Base-by-base conservation (phyloP, 2,888 invertebrate species). In the Dicranocentrus wangi region DNA sequence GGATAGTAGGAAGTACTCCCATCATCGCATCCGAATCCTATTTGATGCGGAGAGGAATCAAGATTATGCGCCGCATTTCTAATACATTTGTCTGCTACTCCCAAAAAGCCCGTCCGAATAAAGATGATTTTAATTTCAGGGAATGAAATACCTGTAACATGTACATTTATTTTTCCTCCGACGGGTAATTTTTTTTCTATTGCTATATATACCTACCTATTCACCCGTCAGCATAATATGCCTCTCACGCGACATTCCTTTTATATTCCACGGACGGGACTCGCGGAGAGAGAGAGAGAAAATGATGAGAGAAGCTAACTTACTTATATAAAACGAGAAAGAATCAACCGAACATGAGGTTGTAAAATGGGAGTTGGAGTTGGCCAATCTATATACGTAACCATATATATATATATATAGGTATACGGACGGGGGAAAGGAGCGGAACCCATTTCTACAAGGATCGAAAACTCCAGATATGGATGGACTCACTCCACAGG, bases 201-300 rank as follows among this genome's bases (percentile, higher is more conserved):
- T 19, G n/a, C 55, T 68, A 27, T n/a, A 17, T n/a, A 47, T 47
- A 47, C 7, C 39, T 39, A 7, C 13, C 39, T 39, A 39, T 13
- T 78, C 78, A 70, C 78, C n/a, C 47, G 39, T 39, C 13, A n/a
- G 39, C 13, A 39, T 39, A 61, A 42, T 58, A 27, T 79, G 72
- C 66, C 71, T 65, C 72, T 79, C 70, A 65, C 61, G 63, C 63
- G 78, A 78, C 78, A 79, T 79, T 71, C 63, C 66, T 66, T 79
- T 72, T 79, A 78, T 78, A 66, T n/a, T n/a, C n/a, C n/a, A n/a
- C n/a, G n/a, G n/a, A 63, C 78, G 47, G 17, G 51, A 5, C 21
- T 27, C 53, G n/a, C n/a, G 8, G 66, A 68, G 51, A 51, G 28
- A 58, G 58, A 25, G 42, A 65, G 42, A 42, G 17, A 77, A 77